Evolutionary conservation across 2,797 vertebrate species (phyloP).

Genomic region (Dermochelys coriacea): DNA sequence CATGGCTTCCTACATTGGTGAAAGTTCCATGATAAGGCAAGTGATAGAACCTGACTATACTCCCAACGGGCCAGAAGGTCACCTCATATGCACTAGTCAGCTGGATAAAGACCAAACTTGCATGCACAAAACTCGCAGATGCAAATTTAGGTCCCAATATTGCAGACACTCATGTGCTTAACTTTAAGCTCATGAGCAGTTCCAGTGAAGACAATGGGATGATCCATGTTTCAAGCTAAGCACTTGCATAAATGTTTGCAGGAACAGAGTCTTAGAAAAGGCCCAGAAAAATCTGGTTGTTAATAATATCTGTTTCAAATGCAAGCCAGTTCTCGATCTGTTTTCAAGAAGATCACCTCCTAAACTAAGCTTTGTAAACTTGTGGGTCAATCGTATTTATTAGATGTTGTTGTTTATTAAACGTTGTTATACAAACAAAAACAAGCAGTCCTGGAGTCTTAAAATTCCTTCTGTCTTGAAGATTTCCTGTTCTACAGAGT

Average conservation of each 20-base stretch:
- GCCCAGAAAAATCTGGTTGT: not conserved
- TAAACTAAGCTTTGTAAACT: not conserved
- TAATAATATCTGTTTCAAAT: not conserved
- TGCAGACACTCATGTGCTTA: not conserved
- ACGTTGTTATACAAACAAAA: not conserved
- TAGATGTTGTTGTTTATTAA: slow-evolving; percentile 5
- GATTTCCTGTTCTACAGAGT: slow-evolving; percentile 42
- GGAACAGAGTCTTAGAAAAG: not conserved
- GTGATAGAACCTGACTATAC: not conserved
- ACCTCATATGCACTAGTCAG: not conserved
- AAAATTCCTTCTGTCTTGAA: not conserved
- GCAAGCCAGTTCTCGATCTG: not conserved
- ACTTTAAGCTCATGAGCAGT: not conserved
- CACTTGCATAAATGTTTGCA: not conserved
- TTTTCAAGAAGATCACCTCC: not conserved
- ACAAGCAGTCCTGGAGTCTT: not conserved
- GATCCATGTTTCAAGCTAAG: not conserved
- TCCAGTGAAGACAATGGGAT: not conserved
- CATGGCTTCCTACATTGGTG: not conserved
- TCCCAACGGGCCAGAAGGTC: not conserved
- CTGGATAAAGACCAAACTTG: not conserved
- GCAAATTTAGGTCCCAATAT: not conserved
- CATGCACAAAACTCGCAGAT: not conserved
- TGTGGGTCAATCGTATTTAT: slow-evolving; percentile 21
- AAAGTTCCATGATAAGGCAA: not conserved